A percentile compares a stretch with the other conserved stretches of the same genome.
phyloP scores from a whole-genome alignment of 2,113 vertebrate species.

The Actenoides lindsayi region DNA sequence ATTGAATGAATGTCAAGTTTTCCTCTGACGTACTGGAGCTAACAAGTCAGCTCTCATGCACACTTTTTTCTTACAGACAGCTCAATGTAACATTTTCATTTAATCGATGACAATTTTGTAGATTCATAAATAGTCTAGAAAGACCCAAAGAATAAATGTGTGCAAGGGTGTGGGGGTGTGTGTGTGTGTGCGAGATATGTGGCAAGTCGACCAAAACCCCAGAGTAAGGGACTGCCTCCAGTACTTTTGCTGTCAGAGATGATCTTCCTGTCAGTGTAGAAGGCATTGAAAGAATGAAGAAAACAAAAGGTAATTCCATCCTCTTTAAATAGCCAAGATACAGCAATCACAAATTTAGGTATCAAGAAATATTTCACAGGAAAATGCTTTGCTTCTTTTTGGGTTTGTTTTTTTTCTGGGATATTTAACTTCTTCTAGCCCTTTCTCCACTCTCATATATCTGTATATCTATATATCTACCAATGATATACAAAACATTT shows the following conservation, averaged over 20 bases:
- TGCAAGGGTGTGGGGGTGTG: neutral
- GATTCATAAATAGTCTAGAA: neutral
- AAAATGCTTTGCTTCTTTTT: rapidly evolving
- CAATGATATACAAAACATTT: rapidly evolving
- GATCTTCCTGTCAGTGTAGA: neutral
- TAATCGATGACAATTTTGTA: neutral
- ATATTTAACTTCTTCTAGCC: neutral
- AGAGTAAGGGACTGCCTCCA: neutral
- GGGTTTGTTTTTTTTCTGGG: neutral
- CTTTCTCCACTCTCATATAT: neutral
- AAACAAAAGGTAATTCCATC: neutral
- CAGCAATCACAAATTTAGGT: neutral
- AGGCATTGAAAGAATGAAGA: neutral
- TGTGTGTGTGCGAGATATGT: neutral
- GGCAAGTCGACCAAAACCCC: neutral
- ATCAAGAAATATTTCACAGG: neutral
- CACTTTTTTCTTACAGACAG: neutral
- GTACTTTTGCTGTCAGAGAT: neutral
- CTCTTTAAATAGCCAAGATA: neutral
- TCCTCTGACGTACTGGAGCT: neutral
- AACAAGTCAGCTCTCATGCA: neutral
- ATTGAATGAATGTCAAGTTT: neutral
- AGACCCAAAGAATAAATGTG: neutral
- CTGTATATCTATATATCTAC: neutral
- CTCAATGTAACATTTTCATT: neutral